A percentile compares a stretch with the other conserved stretches of the same genome.
Conservation (phyloP, 2,113 vertebrate species). For the Bos taurus region DNA sequence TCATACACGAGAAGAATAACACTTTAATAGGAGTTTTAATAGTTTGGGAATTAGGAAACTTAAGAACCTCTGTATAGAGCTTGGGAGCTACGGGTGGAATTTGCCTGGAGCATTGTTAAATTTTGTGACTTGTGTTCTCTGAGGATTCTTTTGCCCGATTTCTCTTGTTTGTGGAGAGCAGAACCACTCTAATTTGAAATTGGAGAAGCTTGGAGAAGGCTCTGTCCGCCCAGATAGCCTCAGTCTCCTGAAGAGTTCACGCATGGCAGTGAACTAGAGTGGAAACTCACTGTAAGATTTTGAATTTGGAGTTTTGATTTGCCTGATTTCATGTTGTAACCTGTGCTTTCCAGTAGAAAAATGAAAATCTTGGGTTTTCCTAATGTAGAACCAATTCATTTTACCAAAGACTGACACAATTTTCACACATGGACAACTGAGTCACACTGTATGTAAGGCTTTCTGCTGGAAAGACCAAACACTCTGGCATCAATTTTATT, state of each 20-base stretch:
- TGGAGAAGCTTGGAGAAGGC: neutral
- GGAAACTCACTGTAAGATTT: neutral
- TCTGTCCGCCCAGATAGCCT: neutral
- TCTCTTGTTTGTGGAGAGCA: neutral
- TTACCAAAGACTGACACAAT: neutral
- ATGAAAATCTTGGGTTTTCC: conserved; percentile 18
- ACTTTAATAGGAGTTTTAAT: neutral
- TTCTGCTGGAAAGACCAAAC: neutral
- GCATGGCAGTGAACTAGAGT: neutral
- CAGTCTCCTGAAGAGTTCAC: neutral
- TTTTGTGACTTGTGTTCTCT: neutral
- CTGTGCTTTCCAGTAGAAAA: neutral
- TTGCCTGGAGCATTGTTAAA: neutral
- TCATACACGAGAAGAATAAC: neutral
- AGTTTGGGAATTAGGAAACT: neutral
- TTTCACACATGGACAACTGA: neutral
- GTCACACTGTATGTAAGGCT: neutral
- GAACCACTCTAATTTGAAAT: neutral
- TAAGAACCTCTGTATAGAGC: neutral
- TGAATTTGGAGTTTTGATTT: conserved; percentile 18
- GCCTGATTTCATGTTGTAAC: neutral
- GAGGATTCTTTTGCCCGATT: neutral
- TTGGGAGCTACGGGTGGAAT: neutral
- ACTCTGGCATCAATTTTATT: neutral
- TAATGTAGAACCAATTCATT: neutral